phyloP scores from a whole-genome alignment of 1,140 invertebrate species.

The Hypsibius dujardini region DNA sequence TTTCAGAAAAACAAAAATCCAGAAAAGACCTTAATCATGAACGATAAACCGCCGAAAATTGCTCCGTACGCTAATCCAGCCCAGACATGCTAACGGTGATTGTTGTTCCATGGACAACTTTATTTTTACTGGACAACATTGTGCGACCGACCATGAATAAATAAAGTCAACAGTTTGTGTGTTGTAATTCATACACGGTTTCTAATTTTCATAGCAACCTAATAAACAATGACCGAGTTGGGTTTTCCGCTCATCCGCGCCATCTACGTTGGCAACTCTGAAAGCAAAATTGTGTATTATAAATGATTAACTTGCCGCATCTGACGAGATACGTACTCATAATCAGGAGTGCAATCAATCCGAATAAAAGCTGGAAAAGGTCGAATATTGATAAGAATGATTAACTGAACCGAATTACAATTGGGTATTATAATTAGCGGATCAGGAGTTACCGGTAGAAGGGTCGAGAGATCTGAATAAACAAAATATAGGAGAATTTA shows the following conservation, averaged over 20 bases:
- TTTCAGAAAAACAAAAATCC: no score
- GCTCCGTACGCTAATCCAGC: no score
- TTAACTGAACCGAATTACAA: not conserved
- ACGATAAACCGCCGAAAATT: no score
- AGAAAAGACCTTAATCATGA: no score
- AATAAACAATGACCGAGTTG: no score
- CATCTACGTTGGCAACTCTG: constrained; percentile 5
- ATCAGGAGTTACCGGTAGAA: not conserved
- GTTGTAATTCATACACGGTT: no score
- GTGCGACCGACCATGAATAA: no score
- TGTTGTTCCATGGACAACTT: no score
- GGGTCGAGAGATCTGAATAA: not conserved
- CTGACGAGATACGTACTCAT: not conserved
- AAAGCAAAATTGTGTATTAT: not conserved
- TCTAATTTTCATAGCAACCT: no score
- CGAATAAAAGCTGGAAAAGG: not conserved
- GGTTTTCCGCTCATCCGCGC: not conserved
- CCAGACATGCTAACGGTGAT: no score
- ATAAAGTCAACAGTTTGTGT: no score
- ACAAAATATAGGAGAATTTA: not conserved
- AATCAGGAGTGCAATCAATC: constrained; percentile 5
- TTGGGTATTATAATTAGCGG: not conserved
- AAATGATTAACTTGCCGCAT: not conserved
- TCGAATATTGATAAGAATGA: not conserved
- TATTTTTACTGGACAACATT: no score